Percentiles rank a stretch among this genome's conserved stretches.
phyloP scores from a whole-genome alignment of 2,888 invertebrate genomes.

The Epiblema foenella region DNA sequence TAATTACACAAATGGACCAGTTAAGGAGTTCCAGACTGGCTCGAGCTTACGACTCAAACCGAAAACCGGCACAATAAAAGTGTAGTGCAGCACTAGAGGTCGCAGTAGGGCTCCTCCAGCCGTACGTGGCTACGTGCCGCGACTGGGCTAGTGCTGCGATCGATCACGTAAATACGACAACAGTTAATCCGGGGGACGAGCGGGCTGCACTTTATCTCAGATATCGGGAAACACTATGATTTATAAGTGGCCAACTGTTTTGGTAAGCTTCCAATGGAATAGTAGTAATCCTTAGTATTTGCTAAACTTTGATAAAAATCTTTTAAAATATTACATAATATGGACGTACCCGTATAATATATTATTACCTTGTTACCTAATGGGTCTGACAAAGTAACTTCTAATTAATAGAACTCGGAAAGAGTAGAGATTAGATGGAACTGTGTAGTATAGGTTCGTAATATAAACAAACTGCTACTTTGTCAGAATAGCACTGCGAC shows the following conservation, averaged over 20 bases:
- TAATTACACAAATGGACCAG: background rate
- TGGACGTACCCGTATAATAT: background rate
- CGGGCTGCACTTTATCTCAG: conserved; percentile 50
- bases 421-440: too few relatives aligned
- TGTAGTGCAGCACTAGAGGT: conserved; percentile 54
- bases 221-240: conserved; percentile 37
- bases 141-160: conserved; percentile 63
- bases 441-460: background rate
- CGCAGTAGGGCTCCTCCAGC: conserved; percentile 66
- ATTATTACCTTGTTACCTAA: too few relatives aligned
- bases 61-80: conserved; percentile 36
- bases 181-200: conserved; percentile 58
- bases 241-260: conserved; percentile 33
- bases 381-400: background rate
- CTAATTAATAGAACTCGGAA: background rate
- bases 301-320: conserved; percentile 1
- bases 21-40: background rate
- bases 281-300: conserved; percentile 16
- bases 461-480: background rate
- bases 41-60: conserved; percentile 5
- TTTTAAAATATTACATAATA: conserved; percentile 4
- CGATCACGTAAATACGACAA: conserved; percentile 68
- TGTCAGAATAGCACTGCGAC: background rate
- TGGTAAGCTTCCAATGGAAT: conserved; percentile 33
- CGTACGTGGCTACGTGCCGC: conserved; percentile 70